Conservation (phyloP, 1,140 invertebrate species). For the Ostrea denselamellosa region DNA sequence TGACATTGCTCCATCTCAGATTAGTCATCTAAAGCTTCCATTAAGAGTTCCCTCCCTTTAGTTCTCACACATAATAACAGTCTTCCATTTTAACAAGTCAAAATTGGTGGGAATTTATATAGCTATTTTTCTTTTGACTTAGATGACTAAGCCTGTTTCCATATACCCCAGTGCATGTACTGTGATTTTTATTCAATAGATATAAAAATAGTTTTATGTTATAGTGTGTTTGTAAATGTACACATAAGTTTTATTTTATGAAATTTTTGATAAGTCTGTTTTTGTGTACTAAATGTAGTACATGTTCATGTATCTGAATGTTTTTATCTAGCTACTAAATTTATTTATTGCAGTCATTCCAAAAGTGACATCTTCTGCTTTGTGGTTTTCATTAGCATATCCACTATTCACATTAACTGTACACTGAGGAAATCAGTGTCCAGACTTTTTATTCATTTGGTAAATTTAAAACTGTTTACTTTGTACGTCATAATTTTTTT, state of each 20-base stretch:
- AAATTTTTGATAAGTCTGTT: neutral
- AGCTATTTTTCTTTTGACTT: neutral
- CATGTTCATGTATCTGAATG: neutral
- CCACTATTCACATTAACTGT: too few species aligned
- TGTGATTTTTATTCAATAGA: neutral
- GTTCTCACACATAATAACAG: neutral
- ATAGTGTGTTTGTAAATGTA: neutral
- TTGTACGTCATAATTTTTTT: too few species aligned
- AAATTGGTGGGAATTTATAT: neutral
- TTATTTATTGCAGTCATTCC: too few species aligned
- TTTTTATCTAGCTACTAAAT: too few species aligned
- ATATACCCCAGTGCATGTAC: neutral
- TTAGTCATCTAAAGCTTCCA: slow-evolving; percentile 15
- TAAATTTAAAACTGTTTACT: too few species aligned
- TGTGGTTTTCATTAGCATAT: too few species aligned
- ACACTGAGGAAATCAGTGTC: too few species aligned
- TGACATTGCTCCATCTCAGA: neutral
- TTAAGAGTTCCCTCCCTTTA: neutral
- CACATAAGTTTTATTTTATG: neutral
- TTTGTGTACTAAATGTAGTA: neutral
- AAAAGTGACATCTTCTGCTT: too few species aligned
- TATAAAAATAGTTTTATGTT: neutral
- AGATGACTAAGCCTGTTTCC: slow-evolving; percentile 31
- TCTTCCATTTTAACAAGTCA: neutral
- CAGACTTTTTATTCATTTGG: too few species aligned